Evolutionary conservation across 1,140 invertebrate species (phyloP).

Genomic region (Spodoptera frugiperda): DNA sequence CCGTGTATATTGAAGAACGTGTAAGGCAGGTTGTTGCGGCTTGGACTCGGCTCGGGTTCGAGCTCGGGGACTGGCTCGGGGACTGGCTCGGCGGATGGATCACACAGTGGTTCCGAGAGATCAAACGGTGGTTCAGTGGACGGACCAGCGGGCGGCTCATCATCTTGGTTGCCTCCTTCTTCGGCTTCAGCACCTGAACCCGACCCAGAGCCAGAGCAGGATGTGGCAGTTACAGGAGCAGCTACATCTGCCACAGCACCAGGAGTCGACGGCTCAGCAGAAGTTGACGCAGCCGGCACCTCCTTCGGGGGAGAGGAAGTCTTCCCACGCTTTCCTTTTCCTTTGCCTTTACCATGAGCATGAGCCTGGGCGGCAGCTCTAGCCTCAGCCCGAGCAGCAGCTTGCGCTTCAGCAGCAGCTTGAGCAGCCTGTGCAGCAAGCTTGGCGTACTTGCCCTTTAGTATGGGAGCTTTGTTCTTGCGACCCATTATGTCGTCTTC

Average conservation of each 20-base stretch:
- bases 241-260: not conserved
- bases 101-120: not conserved
- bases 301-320: not conserved
- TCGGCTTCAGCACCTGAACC: not conserved
- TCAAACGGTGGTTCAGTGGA: not conserved
- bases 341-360: not conserved
- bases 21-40: slow-evolving; percentile 61
- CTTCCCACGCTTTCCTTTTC: not conserved
- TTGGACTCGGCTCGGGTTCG: not conserved
- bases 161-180: not conserved
- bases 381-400: not conserved
- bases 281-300: not conserved
- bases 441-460: slow-evolving; percentile 3
- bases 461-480: not conserved
- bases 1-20: slow-evolving; percentile 74
- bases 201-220: not conserved
- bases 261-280: not conserved
- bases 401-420: not conserved
- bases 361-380: not conserved
- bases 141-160: not conserved
- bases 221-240: not conserved
- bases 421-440: not conserved
- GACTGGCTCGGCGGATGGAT: not conserved
- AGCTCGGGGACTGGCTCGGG: not conserved
- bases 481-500: slow-evolving; percentile 17